A percentile compares a stretch with the other conserved stretches of the same genome.
Evolutionary conservation across 2,797 vertebrate species (phyloP).

Genomic region (Oreochromis mossambicus): DNA sequence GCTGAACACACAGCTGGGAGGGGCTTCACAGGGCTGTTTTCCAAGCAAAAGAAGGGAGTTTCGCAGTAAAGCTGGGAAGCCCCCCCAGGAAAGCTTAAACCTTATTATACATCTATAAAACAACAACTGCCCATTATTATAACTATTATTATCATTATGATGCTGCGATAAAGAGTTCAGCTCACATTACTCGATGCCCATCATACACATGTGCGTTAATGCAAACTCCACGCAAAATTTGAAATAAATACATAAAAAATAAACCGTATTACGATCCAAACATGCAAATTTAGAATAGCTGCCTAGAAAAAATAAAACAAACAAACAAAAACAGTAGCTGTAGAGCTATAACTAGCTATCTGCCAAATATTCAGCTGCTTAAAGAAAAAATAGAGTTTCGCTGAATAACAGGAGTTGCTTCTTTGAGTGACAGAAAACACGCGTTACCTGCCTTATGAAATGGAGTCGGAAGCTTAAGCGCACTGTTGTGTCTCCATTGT

Average conservation of each 20-base stretch:
- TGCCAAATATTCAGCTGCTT: background rate
- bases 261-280: background rate
- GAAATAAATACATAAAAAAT: background rate
- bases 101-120: background rate
- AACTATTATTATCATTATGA: background rate
- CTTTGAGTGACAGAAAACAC: background rate
- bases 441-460: background rate
- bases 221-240: background rate
- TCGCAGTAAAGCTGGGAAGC: conserved; percentile 52
- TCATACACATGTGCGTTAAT: background rate
- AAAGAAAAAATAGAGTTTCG: background rate
- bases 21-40: conserved; percentile 36
- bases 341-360: background rate
- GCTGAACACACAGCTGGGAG: conserved; percentile 1
- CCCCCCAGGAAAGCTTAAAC: conserved; percentile 3
- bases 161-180: background rate
- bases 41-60: conserved; percentile 54
- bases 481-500: background rate
- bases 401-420: background rate
- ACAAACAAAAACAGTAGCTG: background rate
- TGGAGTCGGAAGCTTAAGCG: background rate
- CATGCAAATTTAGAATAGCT: background rate
- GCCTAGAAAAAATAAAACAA: background rate
- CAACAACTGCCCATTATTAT: background rate
- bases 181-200: background rate